Conservation (phyloP, 2,113 vertebrate genomes). For the Crypturellus undulatus region DNA sequence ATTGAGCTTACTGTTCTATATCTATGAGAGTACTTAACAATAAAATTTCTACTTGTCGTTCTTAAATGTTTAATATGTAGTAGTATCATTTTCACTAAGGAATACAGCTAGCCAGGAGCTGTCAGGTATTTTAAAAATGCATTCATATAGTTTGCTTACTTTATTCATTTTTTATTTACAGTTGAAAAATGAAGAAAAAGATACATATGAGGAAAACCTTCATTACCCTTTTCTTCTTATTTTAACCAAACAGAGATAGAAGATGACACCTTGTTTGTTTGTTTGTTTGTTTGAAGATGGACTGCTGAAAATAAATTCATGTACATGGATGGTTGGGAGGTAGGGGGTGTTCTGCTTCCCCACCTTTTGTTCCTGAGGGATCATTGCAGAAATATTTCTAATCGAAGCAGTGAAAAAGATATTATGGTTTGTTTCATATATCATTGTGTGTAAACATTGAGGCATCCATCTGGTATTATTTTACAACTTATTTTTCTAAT, state of each 20-base stretch:
- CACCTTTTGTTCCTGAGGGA: neutral
- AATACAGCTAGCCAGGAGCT: neutral
- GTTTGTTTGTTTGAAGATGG: neutral
- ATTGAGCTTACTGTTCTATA: neutral
- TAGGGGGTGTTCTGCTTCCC: neutral
- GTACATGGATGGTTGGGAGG: neutral
- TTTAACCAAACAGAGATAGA: slow-evolving; percentile 84
- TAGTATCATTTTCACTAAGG: neutral
- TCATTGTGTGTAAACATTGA: neutral
- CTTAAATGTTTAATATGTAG: slow-evolving; percentile 13
- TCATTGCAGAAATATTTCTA: neutral
- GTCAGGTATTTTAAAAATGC: slow-evolving; percentile 23
- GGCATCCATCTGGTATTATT: neutral
- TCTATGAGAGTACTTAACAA: neutral
- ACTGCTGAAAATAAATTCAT: neutral
- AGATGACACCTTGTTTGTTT: neutral
- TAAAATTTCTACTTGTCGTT: neutral
- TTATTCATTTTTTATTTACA: slow-evolving; percentile 79
- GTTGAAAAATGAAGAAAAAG: slow-evolving; percentile 90
- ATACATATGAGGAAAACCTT: slow-evolving; percentile 92
- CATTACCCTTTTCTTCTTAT: slow-evolving; percentile 93
- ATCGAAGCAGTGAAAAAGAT: neutral
- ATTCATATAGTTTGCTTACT: slow-evolving; percentile 40
- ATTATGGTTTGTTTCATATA: neutral
- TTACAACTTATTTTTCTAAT: neutral